Evolutionary conservation across 2,888 invertebrate species (phyloP), one percentile per base, ranked within the genome.

Genomic region (Lymantria monacha): DNA sequence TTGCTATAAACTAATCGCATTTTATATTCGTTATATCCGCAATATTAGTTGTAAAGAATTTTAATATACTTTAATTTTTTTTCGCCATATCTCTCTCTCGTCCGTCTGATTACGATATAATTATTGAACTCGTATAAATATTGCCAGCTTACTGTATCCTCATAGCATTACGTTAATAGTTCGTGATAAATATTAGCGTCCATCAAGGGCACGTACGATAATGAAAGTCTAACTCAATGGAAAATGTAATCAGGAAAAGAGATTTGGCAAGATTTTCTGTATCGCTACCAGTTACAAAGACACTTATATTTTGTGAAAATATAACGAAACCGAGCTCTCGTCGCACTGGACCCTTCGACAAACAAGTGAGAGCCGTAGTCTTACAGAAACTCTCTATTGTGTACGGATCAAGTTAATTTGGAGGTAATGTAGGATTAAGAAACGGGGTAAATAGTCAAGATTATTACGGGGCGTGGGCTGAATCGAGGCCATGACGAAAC

Each of bases 401-500:
- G n/a, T 31, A 31, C 30, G 43, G 79, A 47, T 72, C 76, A 55
- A 42, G 48, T 57, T 72, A 74, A 57, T 62, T 57, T 79, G 80
- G 78, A 70, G 61, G 74, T 56, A 57, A 65, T 62, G 55, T 67
- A 60, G 72, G 84, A 85, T 87, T 85, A 84, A 80, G 85, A 83
- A 87, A 83, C 72, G 85, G 84, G 85, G 86, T 83, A 83, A 86
- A 87, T 83, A 78, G 84, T 75, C 68, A 72, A 80, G 85, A 85
- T 83, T 85, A 86, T 69, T 69, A 64, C 71, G 72, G 78, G 82
- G 85, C 76, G 85, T 83, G 85, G 88, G 85, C 78, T 68, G 67
- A 80, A 87, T 86, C 72, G 85, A 75, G 88, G 88, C 71, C 87
- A 81, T 80, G 84, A 84, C 86, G 86, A 83, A 85, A 87, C 79